These are phyloP conservation scores for Germaria angustata DNA, from an alignment of 2,888 invertebrate species.

Conservation along the genomic window DNA sequence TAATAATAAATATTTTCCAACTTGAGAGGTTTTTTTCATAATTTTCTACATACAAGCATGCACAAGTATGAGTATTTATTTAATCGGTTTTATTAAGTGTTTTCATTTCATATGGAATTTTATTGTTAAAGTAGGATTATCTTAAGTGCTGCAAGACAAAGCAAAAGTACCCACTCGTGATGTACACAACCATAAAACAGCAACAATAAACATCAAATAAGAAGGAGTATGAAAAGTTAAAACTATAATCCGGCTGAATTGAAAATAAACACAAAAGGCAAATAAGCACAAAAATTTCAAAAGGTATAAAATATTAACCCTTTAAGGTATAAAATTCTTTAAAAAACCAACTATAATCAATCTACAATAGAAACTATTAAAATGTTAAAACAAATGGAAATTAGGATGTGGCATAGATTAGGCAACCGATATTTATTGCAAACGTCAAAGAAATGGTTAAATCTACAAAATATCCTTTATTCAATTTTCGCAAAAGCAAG, in stretches of 20 bases:
- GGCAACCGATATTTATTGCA: no score
- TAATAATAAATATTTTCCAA: no score
- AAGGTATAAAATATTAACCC: constrained; percentile 18
- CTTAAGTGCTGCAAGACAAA: constrained; percentile 41
- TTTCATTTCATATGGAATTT: constrained; percentile 47
- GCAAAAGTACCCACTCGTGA: neutral
- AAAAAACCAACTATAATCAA: neutral
- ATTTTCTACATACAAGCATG: no score
- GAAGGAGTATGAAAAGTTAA: constrained; percentile 34
- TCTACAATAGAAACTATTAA: no score
- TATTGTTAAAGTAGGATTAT: constrained; percentile 54
- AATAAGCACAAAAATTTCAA: constrained; percentile 10
- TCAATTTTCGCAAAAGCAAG: no score
- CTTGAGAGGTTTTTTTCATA: no score
- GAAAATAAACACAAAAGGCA: constrained; percentile 38
- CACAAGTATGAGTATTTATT: no score
- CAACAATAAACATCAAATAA: neutral
- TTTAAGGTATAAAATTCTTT: neutral
- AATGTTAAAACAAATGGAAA: no score
- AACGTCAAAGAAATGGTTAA: no score
- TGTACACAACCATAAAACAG: neutral
- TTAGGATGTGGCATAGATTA: no score
- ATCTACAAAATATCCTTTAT: no score
- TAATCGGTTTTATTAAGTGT: constrained; percentile 58
- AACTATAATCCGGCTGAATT: constrained; percentile 53